phyloP scores from a whole-genome alignment of 1,140 invertebrate species.

The Scaptomyza montana region DNA sequence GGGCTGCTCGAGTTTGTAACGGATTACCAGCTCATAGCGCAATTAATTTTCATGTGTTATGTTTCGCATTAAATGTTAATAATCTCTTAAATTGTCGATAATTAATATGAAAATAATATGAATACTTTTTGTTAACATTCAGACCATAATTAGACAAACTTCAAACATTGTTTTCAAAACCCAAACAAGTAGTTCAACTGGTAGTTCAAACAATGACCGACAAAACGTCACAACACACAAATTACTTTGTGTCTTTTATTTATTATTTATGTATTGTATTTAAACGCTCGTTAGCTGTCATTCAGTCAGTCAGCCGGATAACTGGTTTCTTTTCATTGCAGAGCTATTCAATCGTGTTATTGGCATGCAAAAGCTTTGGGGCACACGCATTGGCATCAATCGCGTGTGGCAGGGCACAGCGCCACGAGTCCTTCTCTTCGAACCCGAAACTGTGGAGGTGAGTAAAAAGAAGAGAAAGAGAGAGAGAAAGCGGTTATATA shows the following conservation, averaged over 20 bases:
- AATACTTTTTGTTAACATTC: too few species aligned
- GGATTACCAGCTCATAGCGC: too few species aligned
- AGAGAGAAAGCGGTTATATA: background rate
- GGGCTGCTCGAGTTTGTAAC: too few species aligned
- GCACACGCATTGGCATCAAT: constrained; percentile 84
- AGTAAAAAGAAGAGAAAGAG: constrained; percentile 24
- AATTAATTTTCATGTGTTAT: too few species aligned
- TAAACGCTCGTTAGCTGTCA: constrained; percentile 41
- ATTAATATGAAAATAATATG: too few species aligned
- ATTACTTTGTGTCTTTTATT: constrained; percentile 26
- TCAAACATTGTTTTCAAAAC: too few species aligned
- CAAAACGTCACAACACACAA: constrained; percentile 8
- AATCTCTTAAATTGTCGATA: too few species aligned
- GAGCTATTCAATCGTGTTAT: constrained; percentile 85
- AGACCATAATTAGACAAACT: too few species aligned
- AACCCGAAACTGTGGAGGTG: constrained; percentile 84
- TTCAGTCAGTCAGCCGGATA: constrained; percentile 26
- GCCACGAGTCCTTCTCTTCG: constrained; percentile 84
- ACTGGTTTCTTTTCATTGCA: constrained; percentile 64
- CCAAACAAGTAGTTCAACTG: background rate
- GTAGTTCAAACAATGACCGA: constrained; percentile 20
- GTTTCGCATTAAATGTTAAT: too few species aligned
- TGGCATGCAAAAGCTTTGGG: constrained; percentile 84
- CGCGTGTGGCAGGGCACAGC: constrained; percentile 84
- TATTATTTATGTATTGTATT: constrained; percentile 33